Conservation (phyloP, 2,113 vertebrate genomes). For the Tyrannus savana region DNA sequence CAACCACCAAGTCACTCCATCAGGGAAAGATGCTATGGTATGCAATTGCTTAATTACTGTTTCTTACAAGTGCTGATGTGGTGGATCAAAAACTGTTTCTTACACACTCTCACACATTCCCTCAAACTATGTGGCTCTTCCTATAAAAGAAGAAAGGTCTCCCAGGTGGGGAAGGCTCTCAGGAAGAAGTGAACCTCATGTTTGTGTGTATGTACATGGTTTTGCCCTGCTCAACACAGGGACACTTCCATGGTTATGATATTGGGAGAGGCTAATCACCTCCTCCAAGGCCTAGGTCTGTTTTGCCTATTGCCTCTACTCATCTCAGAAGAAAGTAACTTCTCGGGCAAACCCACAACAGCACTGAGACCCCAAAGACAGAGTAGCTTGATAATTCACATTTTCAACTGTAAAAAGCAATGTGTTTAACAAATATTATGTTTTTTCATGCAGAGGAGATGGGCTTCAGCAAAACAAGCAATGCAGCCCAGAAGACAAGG, state of each 20-base stretch:
- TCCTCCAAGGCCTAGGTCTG: not conserved
- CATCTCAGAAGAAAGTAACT: not conserved
- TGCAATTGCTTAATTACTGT: not conserved
- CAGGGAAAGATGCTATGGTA: not conserved
- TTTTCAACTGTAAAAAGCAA: not conserved
- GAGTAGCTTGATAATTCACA: not conserved
- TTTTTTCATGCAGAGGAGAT: not conserved
- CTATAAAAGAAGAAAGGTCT: not conserved
- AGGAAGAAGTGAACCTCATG: not conserved
- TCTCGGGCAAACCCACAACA: not conserved
- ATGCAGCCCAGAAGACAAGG: not conserved
- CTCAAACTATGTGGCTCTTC: not conserved
- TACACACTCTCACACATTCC: not conserved
- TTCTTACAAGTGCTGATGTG: not conserved
- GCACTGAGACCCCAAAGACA: not conserved
- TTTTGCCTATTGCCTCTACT: not conserved
- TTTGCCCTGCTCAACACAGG: not conserved
- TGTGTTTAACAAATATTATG: not conserved
- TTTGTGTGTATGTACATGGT: accelerated
- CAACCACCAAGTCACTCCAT: not conserved
- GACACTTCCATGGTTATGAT: not conserved
- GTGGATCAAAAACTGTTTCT: not conserved
- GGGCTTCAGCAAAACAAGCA: not conserved
- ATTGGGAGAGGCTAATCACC: not conserved
- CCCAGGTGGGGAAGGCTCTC: not conserved